phyloP scores from a whole-genome alignment of 2,888 invertebrate species.

The Acanthoscelides obtectus region DNA sequence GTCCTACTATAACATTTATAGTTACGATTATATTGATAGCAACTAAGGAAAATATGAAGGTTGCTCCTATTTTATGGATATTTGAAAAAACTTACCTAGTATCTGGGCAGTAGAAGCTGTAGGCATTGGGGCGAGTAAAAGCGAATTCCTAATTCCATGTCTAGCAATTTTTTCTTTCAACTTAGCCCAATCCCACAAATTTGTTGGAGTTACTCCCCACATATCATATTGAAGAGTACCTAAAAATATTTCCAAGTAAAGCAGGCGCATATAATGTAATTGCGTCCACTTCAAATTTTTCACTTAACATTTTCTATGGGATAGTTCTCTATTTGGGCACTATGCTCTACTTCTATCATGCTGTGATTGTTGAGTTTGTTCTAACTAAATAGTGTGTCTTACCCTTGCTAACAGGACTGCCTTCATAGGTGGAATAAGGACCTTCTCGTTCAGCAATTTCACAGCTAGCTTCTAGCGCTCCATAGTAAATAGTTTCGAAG shows the following conservation, averaged over 20 bases:
- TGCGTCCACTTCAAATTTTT: too few species aligned
- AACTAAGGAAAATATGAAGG: too few species aligned
- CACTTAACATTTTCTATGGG: too few species aligned
- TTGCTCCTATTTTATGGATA: too few species aligned
- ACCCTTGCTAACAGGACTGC: slow-evolving; percentile 78
- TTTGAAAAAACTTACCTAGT: slow-evolving; percentile 44
- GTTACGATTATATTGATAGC: too few species aligned
- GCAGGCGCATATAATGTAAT: too few species aligned
- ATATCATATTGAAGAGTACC: slow-evolving; percentile 96
- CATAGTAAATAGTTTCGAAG: slow-evolving; percentile 97
- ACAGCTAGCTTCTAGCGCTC: slow-evolving; percentile 93
- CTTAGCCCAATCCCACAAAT: slow-evolving; percentile 83
- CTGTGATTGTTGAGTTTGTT: too few species aligned
- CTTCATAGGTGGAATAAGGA: slow-evolving; percentile 85
- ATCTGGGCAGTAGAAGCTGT: slow-evolving; percentile 99
- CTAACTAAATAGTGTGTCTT: background rate
- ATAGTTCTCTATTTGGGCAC: too few species aligned
- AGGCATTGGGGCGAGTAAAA: slow-evolving; percentile 93
- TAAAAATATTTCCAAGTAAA: background rate
- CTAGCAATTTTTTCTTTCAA: slow-evolving; percentile 81
- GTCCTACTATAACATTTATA: too few species aligned
- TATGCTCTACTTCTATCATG: too few species aligned
- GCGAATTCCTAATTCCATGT: slow-evolving; percentile 88
- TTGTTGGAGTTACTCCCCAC: slow-evolving; percentile 88
- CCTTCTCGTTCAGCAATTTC: slow-evolving; percentile 84